A percentile compares a stretch with the other conserved stretches of the same genome.
These are phyloP conservation scores for Montipora sp. DNA, from an alignment of 64 coral and sea anemone species.

Conservation along the genomic window DNA sequence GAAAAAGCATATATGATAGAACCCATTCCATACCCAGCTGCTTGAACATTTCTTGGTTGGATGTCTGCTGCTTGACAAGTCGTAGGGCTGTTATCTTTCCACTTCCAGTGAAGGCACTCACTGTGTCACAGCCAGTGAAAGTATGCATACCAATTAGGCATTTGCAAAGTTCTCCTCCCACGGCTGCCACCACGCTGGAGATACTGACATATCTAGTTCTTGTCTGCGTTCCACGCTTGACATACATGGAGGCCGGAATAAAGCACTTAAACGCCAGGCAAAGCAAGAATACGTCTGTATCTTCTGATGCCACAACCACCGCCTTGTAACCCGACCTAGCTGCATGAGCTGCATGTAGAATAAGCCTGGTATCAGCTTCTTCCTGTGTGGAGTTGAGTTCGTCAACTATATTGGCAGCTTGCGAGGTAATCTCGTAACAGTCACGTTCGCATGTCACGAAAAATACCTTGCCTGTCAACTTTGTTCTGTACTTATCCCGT, in stretches of 20 bases:
- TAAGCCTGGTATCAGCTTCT: no score
- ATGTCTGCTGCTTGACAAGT: conserved; percentile 2
- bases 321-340: conserved; percentile 20
- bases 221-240: conserved; percentile 51
- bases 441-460: no score
- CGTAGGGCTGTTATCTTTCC: conserved; percentile 48
- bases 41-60: conserved; percentile 54
- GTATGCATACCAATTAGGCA: conserved; percentile 55
- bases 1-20: conserved; percentile 44
- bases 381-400: no score
- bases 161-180: conserved; percentile 36
- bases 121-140: conserved; percentile 58
- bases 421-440: no score
- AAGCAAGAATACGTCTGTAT: conserved; percentile 69
- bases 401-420: no score
- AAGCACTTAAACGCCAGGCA: conserved; percentile 37
- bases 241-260: conserved; percentile 38
- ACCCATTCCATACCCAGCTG: conserved; percentile 49
- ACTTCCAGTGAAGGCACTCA: conserved; percentile 61
- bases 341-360: conserved; percentile 59
- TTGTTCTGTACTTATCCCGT: conserved; percentile 9
- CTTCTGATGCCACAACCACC: conserved; percentile 49
- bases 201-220: conserved; percentile 55
- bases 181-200: conserved; percentile 39
- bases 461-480: conserved; percentile 52